Conservation (phyloP, 1,140 invertebrate species). For the Diorhabda elongata region DNA sequence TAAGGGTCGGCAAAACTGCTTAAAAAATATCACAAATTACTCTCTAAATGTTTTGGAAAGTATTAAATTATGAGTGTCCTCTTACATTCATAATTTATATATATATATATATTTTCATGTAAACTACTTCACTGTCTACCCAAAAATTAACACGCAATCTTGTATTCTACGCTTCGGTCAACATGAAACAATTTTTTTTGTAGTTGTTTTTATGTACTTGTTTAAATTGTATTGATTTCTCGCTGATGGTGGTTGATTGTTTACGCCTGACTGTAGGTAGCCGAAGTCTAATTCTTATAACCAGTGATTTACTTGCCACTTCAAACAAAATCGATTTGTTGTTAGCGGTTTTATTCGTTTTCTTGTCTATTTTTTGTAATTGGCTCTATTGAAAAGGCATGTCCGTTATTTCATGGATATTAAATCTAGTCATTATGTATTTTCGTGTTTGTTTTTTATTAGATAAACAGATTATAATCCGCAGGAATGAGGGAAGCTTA, state of each 20-base stretch:
- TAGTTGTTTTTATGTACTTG: not conserved
- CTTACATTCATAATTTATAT: not conserved
- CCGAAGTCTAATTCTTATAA: not conserved
- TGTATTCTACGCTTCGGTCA: not conserved
- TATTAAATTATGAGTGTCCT: no score
- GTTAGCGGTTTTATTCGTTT: not conserved
- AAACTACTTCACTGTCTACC: not conserved
- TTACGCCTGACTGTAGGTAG: conserved; percentile 1
- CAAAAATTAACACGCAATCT: not conserved
- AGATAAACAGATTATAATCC: no score
- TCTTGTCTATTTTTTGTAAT: not conserved
- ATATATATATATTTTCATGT: not conserved
- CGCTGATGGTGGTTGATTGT: not conserved
- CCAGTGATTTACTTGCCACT: conserved; percentile 1
- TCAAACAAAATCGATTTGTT: conserved; percentile 2
- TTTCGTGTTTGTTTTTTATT: not conserved
- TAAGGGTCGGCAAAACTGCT: no score
- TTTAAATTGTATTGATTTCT: not conserved
- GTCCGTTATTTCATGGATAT: not conserved
- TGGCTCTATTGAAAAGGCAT: not conserved
- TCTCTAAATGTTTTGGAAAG: no score
- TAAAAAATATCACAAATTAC: no score
- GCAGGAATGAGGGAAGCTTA: no score
- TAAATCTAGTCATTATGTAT: not conserved
- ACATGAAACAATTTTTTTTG: not conserved